Conservation (phyloP, 2,113 vertebrate genomes). For the Pontoporia blainvillei region DNA sequence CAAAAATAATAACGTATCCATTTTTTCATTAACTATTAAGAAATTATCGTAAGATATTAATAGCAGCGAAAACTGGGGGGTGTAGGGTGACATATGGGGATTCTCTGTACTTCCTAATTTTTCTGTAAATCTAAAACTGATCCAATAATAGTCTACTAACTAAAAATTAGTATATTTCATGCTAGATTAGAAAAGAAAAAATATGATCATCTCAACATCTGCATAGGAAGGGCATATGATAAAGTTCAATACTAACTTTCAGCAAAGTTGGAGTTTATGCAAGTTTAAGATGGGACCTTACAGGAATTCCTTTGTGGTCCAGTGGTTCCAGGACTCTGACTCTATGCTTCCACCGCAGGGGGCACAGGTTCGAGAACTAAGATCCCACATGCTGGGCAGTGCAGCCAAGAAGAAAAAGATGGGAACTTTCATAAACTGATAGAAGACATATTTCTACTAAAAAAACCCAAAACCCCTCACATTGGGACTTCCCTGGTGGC, state of each 20-base stretch:
- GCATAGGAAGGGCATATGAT: neutral
- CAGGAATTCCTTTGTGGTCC: too few relatives aligned
- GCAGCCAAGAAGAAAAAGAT: too few relatives aligned
- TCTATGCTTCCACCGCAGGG: too few relatives aligned
- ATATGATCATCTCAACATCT: neutral
- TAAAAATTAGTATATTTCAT: neutral
- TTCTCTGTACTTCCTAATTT: neutral
- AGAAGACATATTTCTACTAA: neutral
- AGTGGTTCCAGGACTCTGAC: too few relatives aligned
- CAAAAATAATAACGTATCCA: neutral
- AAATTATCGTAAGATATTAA: neutral
- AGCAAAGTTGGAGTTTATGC: neutral
- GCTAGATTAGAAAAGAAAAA: neutral
- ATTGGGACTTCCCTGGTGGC: neutral
- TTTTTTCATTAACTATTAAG: neutral
- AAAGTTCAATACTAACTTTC: neutral
- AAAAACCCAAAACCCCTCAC: neutral
- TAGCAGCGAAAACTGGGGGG: neutral
- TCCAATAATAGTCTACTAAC: neutral
- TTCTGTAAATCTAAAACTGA: neutral
- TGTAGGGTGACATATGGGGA: neutral
- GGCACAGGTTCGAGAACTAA: too few relatives aligned
- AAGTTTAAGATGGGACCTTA: neutral
- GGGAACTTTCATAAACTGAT: neutral
- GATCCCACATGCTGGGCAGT: too few relatives aligned